Base-by-base conservation (phyloP, 2,888 invertebrate genomes). In the Gandaritis pyraliata region DNA sequence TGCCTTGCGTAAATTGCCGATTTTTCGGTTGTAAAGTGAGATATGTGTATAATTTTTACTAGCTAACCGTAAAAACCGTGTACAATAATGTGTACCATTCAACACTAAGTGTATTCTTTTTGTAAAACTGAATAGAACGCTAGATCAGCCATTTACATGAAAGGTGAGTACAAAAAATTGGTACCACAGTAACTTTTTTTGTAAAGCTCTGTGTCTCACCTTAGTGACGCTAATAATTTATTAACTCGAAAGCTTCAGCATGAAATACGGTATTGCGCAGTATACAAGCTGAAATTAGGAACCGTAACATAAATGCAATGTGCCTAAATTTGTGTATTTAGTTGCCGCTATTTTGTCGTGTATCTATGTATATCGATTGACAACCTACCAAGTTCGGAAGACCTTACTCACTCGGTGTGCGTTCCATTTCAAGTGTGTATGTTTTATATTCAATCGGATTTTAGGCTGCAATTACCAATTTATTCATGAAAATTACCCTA, bases 61-160 rank as follows among this genome's bases (percentile, higher is more conserved):
- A 75, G 72, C 73, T 75, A 81, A 80, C 65, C 70, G 65, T 81
- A 76, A 72, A 75, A 64, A 72, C 73, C 70, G 77, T 82, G 77
- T 82, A 74, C 71, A 79, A 87, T 80, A 78, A 91, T 90, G 89
- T 85, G 75, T 77, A 75, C 74, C 75, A 80, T 80, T 79, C 75
- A 73, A 73, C 83, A 78, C 80, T 88, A 78, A 81, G 72, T 75
- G 65, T 67, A 67, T 72, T 78, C 70, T 58, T 72, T 67, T 67
- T 68, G 68, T 76, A 79, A 71, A 73, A 77, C 77, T 74, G 72
- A 69, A 68, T 77, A 77, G 79, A 87, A 83, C 81, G 79, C 78
- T 78, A 75, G 76, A 84, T 88, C 90, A 90, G 88, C 91, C 91
- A 92, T 91, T 92, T 92, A 92, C 91, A 92, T 90, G 91, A 91